Conservation (phyloP, 2,888 invertebrate genomes). For the Parapristionchus giblindavisi region DNA sequence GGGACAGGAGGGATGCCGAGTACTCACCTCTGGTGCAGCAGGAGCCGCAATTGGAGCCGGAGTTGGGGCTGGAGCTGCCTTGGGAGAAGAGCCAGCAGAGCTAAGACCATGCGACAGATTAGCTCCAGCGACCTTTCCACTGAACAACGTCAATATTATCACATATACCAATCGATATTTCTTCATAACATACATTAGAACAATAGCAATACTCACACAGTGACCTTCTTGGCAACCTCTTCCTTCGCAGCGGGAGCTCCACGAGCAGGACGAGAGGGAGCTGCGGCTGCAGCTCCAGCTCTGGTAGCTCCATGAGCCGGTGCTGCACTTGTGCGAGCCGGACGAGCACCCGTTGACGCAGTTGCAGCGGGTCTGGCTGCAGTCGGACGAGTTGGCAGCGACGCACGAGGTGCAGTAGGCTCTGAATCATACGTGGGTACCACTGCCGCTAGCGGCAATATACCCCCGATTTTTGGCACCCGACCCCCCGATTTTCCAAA, state of each 20-base stretch:
- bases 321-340: neutral
- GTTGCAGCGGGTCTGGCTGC: neutral
- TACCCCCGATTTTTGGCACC: no score
- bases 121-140: neutral
- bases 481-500: no score
- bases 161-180: neutral
- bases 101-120: neutral
- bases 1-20: no score
- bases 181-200: neutral
- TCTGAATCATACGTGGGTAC: neutral
- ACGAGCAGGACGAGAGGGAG: neutral
- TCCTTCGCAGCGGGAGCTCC: conserved; percentile 3
- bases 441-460: no score
- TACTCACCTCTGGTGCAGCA: no score
- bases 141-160: neutral
- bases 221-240: conserved; percentile 34
- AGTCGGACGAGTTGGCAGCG: conserved; percentile 10
- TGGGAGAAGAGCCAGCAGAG: neutral
- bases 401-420: conserved; percentile 14
- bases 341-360: conserved; percentile 10
- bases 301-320: no score
- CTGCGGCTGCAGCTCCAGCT: neutral
- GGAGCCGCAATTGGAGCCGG: neutral
- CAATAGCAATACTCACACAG: conserved; percentile 7
- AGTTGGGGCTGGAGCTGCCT: neutral